Percentiles rank a stretch among this genome's conserved stretches.
Conservation (phyloP, 2,797 vertebrate genomes). For the Enteromius anoplus region DNA sequence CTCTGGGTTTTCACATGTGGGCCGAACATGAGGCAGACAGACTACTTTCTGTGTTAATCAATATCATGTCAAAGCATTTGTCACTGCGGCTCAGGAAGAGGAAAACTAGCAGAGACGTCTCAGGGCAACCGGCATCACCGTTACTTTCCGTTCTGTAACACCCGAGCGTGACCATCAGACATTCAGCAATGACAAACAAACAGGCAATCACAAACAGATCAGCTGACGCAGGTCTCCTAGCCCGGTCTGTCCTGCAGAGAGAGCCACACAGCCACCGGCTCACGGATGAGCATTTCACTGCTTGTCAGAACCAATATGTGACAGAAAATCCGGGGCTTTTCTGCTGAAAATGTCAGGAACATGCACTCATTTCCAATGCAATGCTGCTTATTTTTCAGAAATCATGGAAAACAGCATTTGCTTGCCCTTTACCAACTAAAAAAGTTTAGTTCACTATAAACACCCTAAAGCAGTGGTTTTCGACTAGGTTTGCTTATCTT, state of each 20-base stretch:
- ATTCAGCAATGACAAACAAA: conserved; percentile 64
- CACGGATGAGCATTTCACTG: conserved; percentile 71
- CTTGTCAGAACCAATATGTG: conserved; percentile 55
- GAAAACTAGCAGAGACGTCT: conserved; percentile 39
- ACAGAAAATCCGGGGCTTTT: conserved; percentile 37
- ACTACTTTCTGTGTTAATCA: conserved; percentile 46
- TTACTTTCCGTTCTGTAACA: not conserved
- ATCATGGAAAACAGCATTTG: not conserved
- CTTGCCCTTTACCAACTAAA: not conserved
- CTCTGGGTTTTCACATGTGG: conserved; percentile 46
- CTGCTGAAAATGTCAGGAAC: conserved; percentile 32
- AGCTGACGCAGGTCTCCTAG: conserved; percentile 69
- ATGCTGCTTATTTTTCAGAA: not conserved
- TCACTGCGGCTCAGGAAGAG: conserved; percentile 1
- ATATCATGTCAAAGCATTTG: conserved; percentile 39
- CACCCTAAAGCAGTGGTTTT: not conserved
- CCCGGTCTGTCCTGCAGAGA: conserved; percentile 62
- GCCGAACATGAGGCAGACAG: not conserved
- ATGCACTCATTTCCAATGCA: conserved; percentile 18
- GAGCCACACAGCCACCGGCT: conserved; percentile 53
- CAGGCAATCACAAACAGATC: conserved; percentile 71
- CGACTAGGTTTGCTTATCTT: not conserved
- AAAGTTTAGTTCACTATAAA: not conserved
- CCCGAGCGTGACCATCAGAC: conserved; percentile 16
- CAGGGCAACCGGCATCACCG: not conserved